Conservation (phyloP, 2,113 vertebrate species). For the Macrotis lagotis region DNA sequence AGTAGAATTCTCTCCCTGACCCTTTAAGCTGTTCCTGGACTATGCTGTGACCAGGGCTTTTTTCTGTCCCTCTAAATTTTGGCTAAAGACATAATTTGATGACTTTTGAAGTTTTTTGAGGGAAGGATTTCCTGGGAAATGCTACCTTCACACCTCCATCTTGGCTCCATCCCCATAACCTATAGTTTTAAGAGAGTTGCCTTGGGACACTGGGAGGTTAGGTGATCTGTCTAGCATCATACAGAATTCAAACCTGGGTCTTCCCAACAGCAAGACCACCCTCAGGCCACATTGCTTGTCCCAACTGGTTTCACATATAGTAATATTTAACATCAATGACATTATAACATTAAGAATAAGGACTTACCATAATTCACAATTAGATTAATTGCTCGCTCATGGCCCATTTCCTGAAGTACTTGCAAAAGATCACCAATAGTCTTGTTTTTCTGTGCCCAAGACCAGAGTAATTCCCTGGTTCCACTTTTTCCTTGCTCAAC, state of each 20-base stretch:
- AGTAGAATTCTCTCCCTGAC: too few relatives aligned
- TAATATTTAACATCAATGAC: background rate
- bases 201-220: background rate
- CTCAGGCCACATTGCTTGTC: background rate
- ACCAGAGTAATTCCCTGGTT: slow-evolving; percentile 87
- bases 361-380: slow-evolving; percentile 78
- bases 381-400: slow-evolving; percentile 82
- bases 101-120: too few relatives aligned
- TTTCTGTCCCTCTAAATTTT: too few relatives aligned
- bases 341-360: background rate
- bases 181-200: too few relatives aligned
- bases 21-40: too few relatives aligned
- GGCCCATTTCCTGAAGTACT: slow-evolving; percentile 85
- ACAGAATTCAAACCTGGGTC: background rate
- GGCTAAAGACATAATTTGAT: too few relatives aligned
- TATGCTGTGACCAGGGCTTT: too few relatives aligned
- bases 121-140: too few relatives aligned
- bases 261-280: background rate
- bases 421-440: slow-evolving; percentile 84
- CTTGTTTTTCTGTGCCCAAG: slow-evolving; percentile 87
- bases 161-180: too few relatives aligned
- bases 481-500: slow-evolving; percentile 84
- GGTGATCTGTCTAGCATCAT: background rate
- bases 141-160: too few relatives aligned
- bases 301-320: background rate